Percentiles rank a stretch among this genome's conserved stretches.
These are phyloP conservation scores for Chamaea fasciata DNA, from an alignment of 2,113 vertebrate species.

Conservation along the genomic window DNA sequence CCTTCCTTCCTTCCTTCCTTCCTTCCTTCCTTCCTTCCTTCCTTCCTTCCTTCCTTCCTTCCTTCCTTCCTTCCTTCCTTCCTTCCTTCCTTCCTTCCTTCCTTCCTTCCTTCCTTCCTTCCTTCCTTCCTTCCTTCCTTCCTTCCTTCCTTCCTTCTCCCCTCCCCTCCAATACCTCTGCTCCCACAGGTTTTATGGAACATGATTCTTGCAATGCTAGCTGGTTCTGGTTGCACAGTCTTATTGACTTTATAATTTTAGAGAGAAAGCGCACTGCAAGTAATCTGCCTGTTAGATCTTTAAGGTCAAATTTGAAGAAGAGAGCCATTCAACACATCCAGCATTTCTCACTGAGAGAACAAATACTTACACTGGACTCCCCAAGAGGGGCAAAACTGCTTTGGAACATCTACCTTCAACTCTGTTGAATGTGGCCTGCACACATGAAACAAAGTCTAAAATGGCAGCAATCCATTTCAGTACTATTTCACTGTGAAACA, in stretches of 20 bases:
- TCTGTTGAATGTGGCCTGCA: background rate
- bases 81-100: too few relatives aligned
- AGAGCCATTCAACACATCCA: background rate
- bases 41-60: background rate
- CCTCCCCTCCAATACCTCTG: too few relatives aligned
- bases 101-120: too few relatives aligned
- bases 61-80: too few relatives aligned
- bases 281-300: background rate
- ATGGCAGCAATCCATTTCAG: background rate
- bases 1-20: background rate
- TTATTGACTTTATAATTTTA: background rate
- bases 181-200: background rate
- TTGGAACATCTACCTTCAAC: background rate
- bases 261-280: background rate
- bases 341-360: background rate
- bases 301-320: background rate
- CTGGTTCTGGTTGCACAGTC: background rate
- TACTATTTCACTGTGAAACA: background rate
- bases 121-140: background rate
- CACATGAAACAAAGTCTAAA: background rate
- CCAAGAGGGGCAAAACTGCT: background rate
- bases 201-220: background rate
- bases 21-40: background rate
- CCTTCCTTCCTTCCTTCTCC: background rate
- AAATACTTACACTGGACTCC: background rate